Evolutionary conservation across 2,888 invertebrate species (phyloP).

Genomic region (Linnaemya vulpina): DNA sequence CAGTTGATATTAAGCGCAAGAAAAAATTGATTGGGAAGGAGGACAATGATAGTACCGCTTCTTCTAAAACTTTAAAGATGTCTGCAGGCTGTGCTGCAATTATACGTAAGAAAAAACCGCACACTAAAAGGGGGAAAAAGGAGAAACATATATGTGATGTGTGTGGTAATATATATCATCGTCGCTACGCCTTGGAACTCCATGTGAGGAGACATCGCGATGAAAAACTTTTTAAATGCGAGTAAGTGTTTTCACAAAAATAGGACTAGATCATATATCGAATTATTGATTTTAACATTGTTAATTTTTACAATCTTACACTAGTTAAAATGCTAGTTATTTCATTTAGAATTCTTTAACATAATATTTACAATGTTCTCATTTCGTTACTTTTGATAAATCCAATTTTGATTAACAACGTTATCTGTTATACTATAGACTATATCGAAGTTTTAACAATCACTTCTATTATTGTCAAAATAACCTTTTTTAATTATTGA

Average conservation of each 20-base stretch:
- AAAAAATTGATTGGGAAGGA: neutral
- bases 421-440: too few species aligned
- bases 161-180: slow-evolving; percentile 81
- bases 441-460: too few species aligned
- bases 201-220: slow-evolving; percentile 82
- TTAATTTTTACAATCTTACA: too few species aligned
- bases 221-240: slow-evolving; percentile 81
- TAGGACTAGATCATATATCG: too few species aligned
- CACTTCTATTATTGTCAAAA: too few species aligned
- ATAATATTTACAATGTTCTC: too few species aligned
- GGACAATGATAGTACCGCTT: neutral
- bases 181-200: slow-evolving; percentile 80
- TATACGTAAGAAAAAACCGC: slow-evolving; percentile 61
- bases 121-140: slow-evolving; percentile 48
- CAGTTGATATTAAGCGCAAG: neutral
- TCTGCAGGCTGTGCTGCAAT: slow-evolving; percentile 74
- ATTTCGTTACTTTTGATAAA: too few species aligned
- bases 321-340: too few species aligned
- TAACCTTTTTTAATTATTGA: too few species aligned
- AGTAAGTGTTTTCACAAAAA: slow-evolving; percentile 80
- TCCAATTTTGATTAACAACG: too few species aligned
- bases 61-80: slow-evolving; percentile 74
- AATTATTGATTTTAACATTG: too few species aligned
- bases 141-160: slow-evolving; percentile 80
- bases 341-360: too few species aligned